These are phyloP conservation scores for Steromphala cineraria DNA, from an alignment of 2,888 invertebrate genomes.

Conservation along the genomic window DNA sequence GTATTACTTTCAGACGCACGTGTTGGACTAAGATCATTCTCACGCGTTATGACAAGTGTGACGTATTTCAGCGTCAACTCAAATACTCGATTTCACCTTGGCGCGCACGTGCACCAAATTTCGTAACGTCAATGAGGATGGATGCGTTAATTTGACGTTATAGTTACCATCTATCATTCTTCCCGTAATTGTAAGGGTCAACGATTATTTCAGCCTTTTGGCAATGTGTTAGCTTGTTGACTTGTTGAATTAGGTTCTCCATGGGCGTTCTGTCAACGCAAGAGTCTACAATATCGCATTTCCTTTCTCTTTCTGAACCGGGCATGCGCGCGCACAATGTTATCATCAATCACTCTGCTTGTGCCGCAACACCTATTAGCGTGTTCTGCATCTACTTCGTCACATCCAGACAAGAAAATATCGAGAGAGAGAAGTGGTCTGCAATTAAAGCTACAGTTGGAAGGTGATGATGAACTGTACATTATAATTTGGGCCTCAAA, in stretches of 20 bases:
- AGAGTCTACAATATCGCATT: neutral
- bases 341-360: neutral
- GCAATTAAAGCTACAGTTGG: too few species aligned
- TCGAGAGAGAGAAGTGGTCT: too few species aligned
- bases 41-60: neutral
- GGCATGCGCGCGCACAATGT: neutral
- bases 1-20: neutral
- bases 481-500: too few species aligned
- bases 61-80: neutral
- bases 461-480: too few species aligned
- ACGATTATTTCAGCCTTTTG: neutral
- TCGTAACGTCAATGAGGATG: neutral
- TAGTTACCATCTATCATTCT: neutral
- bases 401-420: too few species aligned
- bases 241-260: neutral
- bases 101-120: neutral
- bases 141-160: neutral
- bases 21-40: neutral
- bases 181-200: neutral
- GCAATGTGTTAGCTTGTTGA: constrained; percentile 1
- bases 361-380: neutral
- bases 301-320: neutral
- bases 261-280: neutral
- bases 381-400: too few species aligned
- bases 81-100: neutral